Base-by-base conservation (phyloP, 2,797 vertebrate genomes). In the Brachymystax lenok region DNA sequence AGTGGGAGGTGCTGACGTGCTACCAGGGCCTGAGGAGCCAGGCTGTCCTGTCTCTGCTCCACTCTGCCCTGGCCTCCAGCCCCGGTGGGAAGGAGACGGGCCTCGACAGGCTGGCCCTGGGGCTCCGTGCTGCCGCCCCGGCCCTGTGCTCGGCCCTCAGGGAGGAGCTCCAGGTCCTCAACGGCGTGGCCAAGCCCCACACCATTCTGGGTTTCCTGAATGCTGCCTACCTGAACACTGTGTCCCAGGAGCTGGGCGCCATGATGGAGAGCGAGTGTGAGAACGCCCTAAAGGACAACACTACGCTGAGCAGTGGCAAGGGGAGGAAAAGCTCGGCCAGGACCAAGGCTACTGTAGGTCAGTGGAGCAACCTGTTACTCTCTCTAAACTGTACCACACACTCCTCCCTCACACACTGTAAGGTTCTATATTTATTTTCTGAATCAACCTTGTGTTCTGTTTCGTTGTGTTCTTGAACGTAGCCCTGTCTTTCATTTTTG, bases 11-110 rank as follows among this genome's bases (percentile, higher is more conserved):
- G 79, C 90, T 98, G 80, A 77, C 71, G 19, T 95, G 93, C 84
- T 99, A 98, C 87, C 96, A 96, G 91, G 93, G 81, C 74, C 88
- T 96, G 78, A 96, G 93, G 88, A 90, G 83, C 83, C 96, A 95
- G 79, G 77, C 91, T 6, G 92, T 97, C 40, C 40, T 46, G 40
- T 46, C 85, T 40, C 88, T 96, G 78, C 91, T 98, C 1, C 93
- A 89, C 72, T 92, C 90, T 14, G 88, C 83, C 40, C 40, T 46
- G 40, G 40, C 40, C 40, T 13, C 40, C 40, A 46, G 40, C 40
- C 40, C 40, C 40, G 40, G 40, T 46, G 40, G 10, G 10, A 46
- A 46, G 40, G 40, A 46, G 40, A 46, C 40, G 10, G 40, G 40
- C 40, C 12, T 46, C 10, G 40, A 46, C 40, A 46, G 40, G 40